Evolutionary conservation across 2,113 vertebrate genomes (phyloP).

Genomic region (Mesembrinibis cayennensis): DNA sequence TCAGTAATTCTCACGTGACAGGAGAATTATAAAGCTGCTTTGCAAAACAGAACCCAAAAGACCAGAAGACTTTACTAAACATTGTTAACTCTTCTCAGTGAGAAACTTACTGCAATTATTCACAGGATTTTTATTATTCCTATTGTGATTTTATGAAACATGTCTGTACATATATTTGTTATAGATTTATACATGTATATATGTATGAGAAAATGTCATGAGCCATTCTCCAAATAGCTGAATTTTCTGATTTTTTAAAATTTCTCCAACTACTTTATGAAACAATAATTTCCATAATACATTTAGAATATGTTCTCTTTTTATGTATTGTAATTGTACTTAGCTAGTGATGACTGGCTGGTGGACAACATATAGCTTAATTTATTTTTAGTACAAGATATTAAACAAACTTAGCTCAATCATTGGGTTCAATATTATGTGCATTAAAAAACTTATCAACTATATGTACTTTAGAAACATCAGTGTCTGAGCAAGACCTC

Average conservation of each 20-base stretch:
- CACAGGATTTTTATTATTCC: neutral
- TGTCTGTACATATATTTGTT: neutral
- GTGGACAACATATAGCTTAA: neutral
- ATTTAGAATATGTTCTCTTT: neutral
- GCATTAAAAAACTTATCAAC: neutral
- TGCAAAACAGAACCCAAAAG: neutral
- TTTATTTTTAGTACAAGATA: neutral
- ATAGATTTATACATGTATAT: neutral
- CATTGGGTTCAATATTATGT: neutral
- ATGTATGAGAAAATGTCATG: neutral
- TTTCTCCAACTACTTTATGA: neutral
- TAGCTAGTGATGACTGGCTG: neutral
- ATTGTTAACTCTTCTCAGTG: neutral
- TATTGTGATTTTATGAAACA: neutral
- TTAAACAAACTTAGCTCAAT: neutral
- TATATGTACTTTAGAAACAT: neutral
- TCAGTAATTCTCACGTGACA: neutral
- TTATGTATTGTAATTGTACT: neutral
- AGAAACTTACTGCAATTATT: neutral
- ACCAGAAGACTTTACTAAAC: neutral
- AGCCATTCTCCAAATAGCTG: neutral
- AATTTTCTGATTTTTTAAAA: neutral
- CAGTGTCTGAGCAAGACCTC: neutral
- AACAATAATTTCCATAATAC: neutral
- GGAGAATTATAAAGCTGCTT: neutral